These are phyloP conservation scores for Paramisgurnus dabryanus DNA, from an alignment of 2,113 vertebrate genomes.

Conservation along the genomic window DNA sequence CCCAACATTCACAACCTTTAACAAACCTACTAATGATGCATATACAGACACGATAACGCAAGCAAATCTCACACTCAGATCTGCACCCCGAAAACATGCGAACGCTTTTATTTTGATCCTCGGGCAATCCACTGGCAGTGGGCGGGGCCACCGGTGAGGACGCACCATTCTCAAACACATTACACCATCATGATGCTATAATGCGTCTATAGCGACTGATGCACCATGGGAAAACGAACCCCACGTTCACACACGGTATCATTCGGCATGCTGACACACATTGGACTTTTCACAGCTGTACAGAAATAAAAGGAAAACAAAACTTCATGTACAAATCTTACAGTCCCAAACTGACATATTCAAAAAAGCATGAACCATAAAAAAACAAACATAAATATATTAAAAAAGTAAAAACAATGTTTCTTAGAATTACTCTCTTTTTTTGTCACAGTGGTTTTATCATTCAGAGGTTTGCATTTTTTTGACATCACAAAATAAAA, in stretches of 20 bases:
- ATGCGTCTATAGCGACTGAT: slow-evolving; percentile 70
- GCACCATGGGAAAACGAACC: slow-evolving; percentile 63
- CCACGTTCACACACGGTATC: slow-evolving; percentile 71
- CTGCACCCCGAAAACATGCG: slow-evolving; percentile 72
- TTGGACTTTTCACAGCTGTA: slow-evolving; percentile 70
- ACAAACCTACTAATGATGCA: slow-evolving; percentile 13
- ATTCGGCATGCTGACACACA: slow-evolving; percentile 78
- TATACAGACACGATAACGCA: slow-evolving; percentile 23
- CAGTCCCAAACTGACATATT: slow-evolving; percentile 71
- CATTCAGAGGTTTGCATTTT: slow-evolving; percentile 62
- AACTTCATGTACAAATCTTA: slow-evolving; percentile 72
- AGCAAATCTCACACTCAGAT: slow-evolving; percentile 49
- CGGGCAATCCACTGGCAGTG: slow-evolving; percentile 71
- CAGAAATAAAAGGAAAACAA: slow-evolving; percentile 60
- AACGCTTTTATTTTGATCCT: slow-evolving; percentile 74
- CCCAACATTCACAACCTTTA: slow-evolving; percentile 12
- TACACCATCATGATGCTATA: slow-evolving; percentile 70
- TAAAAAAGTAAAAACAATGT: slow-evolving; percentile 66
- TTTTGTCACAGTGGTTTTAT: slow-evolving; percentile 80
- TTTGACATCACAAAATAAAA: slow-evolving; percentile 64
- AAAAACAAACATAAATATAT: slow-evolving; percentile 64
- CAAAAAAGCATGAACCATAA: slow-evolving; percentile 60
- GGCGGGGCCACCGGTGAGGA: slow-evolving; percentile 71
- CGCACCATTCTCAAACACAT: slow-evolving; percentile 71
- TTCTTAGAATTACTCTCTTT: slow-evolving; percentile 57